These are phyloP conservation scores for Austrolebias charrua DNA, from an alignment of 2,797 vertebrate species.

Conservation along the genomic window DNA sequence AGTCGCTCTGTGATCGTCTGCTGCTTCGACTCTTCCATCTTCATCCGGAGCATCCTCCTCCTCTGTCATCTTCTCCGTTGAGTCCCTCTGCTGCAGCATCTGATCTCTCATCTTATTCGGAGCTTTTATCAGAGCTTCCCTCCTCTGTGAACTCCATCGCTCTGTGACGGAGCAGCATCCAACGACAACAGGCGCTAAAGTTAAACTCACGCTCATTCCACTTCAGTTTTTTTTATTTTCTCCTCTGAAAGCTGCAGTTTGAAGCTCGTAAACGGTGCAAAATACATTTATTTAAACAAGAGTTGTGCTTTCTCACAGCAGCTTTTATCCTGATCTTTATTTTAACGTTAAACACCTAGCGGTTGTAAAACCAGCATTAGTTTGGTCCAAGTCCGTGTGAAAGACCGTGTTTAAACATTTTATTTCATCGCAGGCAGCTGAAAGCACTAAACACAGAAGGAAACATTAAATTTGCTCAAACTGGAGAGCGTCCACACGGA, in stretches of 20 bases:
- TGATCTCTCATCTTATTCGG: constrained; percentile 18
- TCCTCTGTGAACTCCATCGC: constrained; percentile 15
- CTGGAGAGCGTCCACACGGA: constrained; percentile 38
- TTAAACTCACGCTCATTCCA: too few species aligned
- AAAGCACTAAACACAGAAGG: constrained; percentile 5
- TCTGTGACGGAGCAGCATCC: not conserved
- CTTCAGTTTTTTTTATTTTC: too few species aligned
- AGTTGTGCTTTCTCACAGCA: not conserved
- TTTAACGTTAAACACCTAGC: too few species aligned
- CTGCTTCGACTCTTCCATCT: constrained; percentile 22
- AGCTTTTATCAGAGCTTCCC: constrained; percentile 24
- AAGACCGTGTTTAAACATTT: constrained; percentile 17
- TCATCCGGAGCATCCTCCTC: constrained; percentile 14
- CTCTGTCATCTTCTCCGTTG: not conserved
- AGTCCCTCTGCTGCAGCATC: constrained; percentile 13
- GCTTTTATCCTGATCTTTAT: not conserved
- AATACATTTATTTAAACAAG: not conserved
- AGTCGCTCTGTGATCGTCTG: constrained; percentile 20
- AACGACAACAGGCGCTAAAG: too few species aligned
- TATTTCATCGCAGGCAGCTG: constrained; percentile 30
- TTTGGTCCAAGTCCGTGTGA: constrained; percentile 6
- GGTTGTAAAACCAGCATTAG: constrained; percentile 2
- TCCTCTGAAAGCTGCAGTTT: too few species aligned
- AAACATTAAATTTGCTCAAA: not conserved
- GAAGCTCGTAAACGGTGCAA: constrained; percentile 7